A percentile compares a stretch with the other conserved stretches of the same genome.
These are phyloP conservation scores for Rhegmatorhina hoffmannsi DNA, from an alignment of 2,113 vertebrate genomes.

Conservation along the genomic window DNA sequence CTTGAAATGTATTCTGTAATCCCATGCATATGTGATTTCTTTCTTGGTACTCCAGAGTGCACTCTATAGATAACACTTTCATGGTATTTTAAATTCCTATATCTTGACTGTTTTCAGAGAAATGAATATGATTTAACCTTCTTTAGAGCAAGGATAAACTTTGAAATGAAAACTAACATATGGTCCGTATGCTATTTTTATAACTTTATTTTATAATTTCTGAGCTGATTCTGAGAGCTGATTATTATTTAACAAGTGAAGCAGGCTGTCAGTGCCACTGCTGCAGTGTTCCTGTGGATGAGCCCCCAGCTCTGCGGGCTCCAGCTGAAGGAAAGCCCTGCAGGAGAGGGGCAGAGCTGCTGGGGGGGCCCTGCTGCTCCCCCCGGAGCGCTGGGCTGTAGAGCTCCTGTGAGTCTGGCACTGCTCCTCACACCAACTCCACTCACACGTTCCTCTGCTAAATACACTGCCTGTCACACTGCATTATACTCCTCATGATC, in stretches of 20 bases:
- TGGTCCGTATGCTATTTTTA: constrained; percentile 68
- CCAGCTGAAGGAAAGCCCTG: background rate
- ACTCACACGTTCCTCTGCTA: constrained; percentile 1
- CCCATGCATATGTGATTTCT: constrained; percentile 67
- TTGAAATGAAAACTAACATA: constrained; percentile 72
- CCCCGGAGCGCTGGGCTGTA: background rate
- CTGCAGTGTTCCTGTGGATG: background rate
- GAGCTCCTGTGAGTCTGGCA: constrained; percentile 8
- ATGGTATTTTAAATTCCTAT: constrained; percentile 71
- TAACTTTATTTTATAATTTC: constrained; percentile 65
- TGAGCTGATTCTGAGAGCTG: constrained; percentile 52
- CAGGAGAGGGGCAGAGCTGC: background rate
- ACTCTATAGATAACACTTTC: constrained; percentile 70
- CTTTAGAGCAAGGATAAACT: constrained; percentile 72
- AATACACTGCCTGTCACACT: constrained; percentile 49
- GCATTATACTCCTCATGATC: constrained; percentile 42
- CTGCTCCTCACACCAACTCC: constrained; percentile 26
- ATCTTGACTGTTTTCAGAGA: constrained; percentile 69
- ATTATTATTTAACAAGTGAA: constrained; percentile 51
- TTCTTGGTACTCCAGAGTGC: constrained; percentile 61
- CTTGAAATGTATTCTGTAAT: constrained; percentile 68
- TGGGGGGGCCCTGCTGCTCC: background rate
- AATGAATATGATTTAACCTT: constrained; percentile 69
- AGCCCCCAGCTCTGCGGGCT: background rate
- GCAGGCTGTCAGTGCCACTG: background rate